Conservation (phyloP, 1,140 invertebrate genomes). For the Sarcophaga bullata region DNA sequence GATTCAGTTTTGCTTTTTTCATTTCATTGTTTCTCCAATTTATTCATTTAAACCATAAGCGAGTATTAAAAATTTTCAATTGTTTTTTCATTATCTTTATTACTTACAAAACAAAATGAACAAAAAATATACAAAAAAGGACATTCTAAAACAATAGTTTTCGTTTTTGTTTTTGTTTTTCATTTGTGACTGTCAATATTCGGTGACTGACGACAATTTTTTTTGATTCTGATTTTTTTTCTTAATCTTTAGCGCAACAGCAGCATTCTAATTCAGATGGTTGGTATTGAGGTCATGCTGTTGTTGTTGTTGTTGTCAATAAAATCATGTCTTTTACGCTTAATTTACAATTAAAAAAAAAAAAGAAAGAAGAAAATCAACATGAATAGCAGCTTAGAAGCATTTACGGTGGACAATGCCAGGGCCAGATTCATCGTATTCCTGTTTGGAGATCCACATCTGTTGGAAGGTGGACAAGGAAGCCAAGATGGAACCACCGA, state of each 20-base stretch:
- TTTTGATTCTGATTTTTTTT: no score
- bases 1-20: no score
- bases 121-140: slow-evolving; percentile 41
- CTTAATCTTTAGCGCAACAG: no score
- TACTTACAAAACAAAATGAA: slow-evolving; percentile 41
- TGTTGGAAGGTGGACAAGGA: slow-evolving; percentile 86
- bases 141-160: slow-evolving; percentile 15
- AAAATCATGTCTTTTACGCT: slow-evolving; percentile 33
- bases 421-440: slow-evolving; percentile 80
- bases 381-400: slow-evolving; percentile 68
- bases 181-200: no score
- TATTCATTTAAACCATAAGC: background rate
- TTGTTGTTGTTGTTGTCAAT: slow-evolving; percentile 7
- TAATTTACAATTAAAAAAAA: background rate
- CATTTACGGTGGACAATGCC: slow-evolving; percentile 78
- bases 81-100: slow-evolving; percentile 28
- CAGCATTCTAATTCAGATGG: no score
- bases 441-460: slow-evolving; percentile 85
- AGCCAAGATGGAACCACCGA: slow-evolving; percentile 82
- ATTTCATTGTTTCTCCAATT: background rate
- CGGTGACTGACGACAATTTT: no score
- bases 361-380: slow-evolving; percentile 11
- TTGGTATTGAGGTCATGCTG: background rate
- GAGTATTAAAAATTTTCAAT: background rate
- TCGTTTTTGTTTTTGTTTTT: background rate